Evolutionary conservation across 1,140 invertebrate genomes (phyloP).

Genomic region (Ceratina calcarata): DNA sequence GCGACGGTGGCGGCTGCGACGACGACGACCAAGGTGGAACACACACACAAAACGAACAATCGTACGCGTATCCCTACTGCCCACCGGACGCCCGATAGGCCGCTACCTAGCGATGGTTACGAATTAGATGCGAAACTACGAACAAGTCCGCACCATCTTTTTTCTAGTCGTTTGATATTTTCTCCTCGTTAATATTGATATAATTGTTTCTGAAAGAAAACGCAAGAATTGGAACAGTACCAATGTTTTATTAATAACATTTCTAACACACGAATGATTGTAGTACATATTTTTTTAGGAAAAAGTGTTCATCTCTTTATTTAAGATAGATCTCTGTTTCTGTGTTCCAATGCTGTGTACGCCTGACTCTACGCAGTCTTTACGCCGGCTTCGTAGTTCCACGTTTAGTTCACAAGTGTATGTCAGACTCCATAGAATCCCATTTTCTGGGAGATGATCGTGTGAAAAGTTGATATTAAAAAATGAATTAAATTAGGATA

Average conservation of each 20-base stretch:
- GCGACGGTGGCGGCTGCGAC: slow-evolving; percentile 49
- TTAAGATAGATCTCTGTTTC: no score
- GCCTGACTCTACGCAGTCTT: no score
- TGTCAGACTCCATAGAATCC: background rate
- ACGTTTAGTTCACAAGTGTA: slow-evolving; percentile 14
- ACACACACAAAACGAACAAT: slow-evolving; percentile 68
- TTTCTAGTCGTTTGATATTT: background rate
- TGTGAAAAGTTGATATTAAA: background rate
- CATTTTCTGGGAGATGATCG: no score
- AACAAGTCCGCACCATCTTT: background rate
- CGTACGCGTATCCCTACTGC: slow-evolving; percentile 63
- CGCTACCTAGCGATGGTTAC: slow-evolving; percentile 70
- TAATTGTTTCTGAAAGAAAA: no score
- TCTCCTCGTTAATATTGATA: background rate
- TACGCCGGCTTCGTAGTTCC: slow-evolving; percentile 34
- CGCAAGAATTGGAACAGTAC: no score
- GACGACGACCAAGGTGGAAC: slow-evolving; percentile 59
- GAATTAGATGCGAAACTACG: slow-evolving; percentile 27
- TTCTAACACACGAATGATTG: no score
- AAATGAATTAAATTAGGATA: background rate
- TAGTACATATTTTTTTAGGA: no score
- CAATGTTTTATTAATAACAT: no score
- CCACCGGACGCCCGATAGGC: slow-evolving; percentile 68
- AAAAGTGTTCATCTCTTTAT: no score
- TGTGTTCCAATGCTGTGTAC: no score